Base-by-base conservation (phyloP, 2,888 invertebrate species). In the Rotaria sp. region DNA sequence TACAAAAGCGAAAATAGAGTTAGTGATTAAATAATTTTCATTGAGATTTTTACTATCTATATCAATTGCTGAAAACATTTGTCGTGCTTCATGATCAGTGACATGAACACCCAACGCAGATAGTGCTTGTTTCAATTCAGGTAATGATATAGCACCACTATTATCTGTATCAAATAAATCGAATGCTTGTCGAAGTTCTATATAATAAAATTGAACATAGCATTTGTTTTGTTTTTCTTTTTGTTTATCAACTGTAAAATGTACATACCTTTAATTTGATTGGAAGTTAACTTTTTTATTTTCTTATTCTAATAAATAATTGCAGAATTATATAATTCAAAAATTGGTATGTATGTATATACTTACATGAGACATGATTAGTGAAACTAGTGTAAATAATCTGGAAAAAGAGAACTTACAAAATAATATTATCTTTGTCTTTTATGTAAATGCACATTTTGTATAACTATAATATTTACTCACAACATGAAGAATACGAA, bases 61-160 rank as follows among this genome's bases (percentile, higher is more conserved):
- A 80, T 80, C 80, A 80, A 80, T 80, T 80, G 80, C 80, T 45
- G 41, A 8, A 80, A 80, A 80, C 80, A 80, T 80, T 11, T 80
- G 80, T 38, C 45, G 80, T n/a, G n/a, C 80, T 80, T 80, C 80
- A 26, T 45, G 80, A 45, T 80, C 80, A 45, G 11, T 45, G 0
- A 45, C 45, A 15, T 24, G 1, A 10, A 80, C 45, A 80, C 45
- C 80, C 26, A 80, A 45, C 11, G 80, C 80, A 2, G 0, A 0
- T 26, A 80, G n/a, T 41, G 80, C 80, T 26, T 41, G 26, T 80
- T 80, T 80, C 10, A 80, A 80, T 80, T 80, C 80, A 26, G 8
- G 2, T 3, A 80, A 4, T 11, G 80, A 80, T 24, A 80, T 45
- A 13, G 2, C 41, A 26, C 45, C 80, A n/a, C 45, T 45, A 13